Conservation (phyloP, 1,140 invertebrate species). For the Marisa cornuarietis region DNA sequence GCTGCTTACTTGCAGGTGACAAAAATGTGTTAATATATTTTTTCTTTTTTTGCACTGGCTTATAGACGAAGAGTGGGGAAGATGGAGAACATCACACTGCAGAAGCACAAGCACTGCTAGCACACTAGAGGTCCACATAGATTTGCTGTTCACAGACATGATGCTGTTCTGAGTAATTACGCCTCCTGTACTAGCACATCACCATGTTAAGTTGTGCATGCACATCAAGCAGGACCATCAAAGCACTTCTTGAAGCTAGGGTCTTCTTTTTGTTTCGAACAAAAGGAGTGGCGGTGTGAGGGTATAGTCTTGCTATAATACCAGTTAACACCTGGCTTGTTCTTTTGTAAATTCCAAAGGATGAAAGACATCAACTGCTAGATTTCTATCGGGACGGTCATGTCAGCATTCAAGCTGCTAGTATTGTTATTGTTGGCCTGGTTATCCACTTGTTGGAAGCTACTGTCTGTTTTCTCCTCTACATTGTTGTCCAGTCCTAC, state of each 20-base stretch:
- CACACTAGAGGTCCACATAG: no score
- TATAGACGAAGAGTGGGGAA: no score
- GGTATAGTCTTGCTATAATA: background rate
- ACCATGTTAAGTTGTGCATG: background rate
- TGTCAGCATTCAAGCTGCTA: slow-evolving; percentile 15
- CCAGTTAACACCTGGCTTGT: background rate
- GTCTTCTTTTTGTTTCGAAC: no score
- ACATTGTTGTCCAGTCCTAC: background rate
- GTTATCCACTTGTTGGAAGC: background rate
- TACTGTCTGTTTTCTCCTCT: background rate
- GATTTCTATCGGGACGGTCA: slow-evolving; percentile 18
- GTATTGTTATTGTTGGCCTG: slow-evolving; percentile 16
- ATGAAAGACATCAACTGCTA: background rate
- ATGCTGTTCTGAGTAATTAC: no score
- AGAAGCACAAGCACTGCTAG: no score
- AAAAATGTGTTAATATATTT: no score
- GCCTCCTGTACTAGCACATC: no score
- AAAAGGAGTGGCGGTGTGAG: background rate
- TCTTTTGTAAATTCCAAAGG: background rate
- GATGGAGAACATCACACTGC: no score
- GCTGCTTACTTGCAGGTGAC: no score
- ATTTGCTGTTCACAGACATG: no score
- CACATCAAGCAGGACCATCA: background rate
- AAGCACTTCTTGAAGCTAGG: background rate
- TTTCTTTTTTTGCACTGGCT: no score